Evolutionary conservation across 2,113 vertebrate species (phyloP).

Genomic region (Salminus brasiliensis): DNA sequence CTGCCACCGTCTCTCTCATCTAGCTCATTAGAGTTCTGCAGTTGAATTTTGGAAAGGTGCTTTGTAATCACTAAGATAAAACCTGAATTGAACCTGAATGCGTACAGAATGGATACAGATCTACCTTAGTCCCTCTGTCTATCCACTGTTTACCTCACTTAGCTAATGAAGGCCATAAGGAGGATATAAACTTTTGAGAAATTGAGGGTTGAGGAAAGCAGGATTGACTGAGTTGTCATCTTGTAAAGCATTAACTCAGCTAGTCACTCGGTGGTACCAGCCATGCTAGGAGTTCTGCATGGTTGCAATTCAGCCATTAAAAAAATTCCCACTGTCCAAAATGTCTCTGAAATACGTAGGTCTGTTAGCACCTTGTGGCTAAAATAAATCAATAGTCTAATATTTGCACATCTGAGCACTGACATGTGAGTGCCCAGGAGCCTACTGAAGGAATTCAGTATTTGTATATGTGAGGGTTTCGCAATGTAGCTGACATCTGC

Average conservation of each 20-base stretch:
- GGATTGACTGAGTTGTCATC: slow-evolving; percentile 5
- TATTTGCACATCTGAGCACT: background rate
- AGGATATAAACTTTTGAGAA: background rate
- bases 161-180: background rate
- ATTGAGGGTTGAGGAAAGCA: background rate
- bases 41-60: no score
- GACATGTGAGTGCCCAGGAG: background rate
- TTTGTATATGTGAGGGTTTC: background rate
- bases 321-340: background rate
- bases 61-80: no score
- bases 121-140: no score
- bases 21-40: no score
- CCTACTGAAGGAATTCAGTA: background rate
- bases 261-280: slow-evolving; percentile 13
- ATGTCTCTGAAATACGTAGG: background rate
- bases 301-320: background rate
- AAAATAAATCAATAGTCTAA: background rate
- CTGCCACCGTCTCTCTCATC: no score
- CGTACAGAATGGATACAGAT: no score
- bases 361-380: background rate
- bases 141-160: no score
- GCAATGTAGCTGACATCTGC: slow-evolving; percentile 1
- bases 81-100: no score
- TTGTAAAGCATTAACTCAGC: background rate
- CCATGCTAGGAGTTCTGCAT: background rate